Evolutionary conservation across 2,113 vertebrate genomes (phyloP), one percentile per base, ranked within the genome.

Genomic region (Forbesichthys agassizii): DNA sequence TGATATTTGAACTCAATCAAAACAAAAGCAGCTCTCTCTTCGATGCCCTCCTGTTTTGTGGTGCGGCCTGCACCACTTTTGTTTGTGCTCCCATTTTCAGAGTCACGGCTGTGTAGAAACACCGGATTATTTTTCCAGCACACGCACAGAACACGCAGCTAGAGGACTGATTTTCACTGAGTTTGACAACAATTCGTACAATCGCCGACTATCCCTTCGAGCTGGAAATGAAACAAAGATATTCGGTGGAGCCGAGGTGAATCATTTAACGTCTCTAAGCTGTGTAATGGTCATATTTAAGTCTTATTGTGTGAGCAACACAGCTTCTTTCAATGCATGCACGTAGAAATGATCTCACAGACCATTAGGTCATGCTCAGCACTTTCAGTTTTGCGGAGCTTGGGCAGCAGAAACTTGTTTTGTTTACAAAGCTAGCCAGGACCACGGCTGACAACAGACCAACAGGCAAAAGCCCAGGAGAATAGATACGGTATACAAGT

Each of bases 401-500:
- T 51, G 49, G 13, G 49, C 13, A 12, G 49, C 7, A 51, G 10
- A 11, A 51, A 51, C 49, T 12, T 61, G 13, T 67, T 51, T 13
- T 12, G 49, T 51, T 51, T 51, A 51, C 49, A 51, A 51, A 51
- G 13, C 49, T 12, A 51, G 12, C 10, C 13, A 13, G 11, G 14
- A 51, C 49, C 13, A 27, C 2, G 63, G 52, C 27, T 27, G 27
- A 27, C 27, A 27, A 27, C 27, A 54, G 63, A 79, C 69, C 55
- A 47, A 11, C 20, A 53, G 49, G 48, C 52, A 66, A 66, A 74
- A 11, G 12, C 49, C 13, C 57, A 11, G 74, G 66, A 7, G 18
- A 69, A 76, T 77, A 70, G 68, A 52, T 67, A 73, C 27, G 27
- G 27, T 27, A 27, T 27, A 27, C 27, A 27, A 27, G 27, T 66